Conservation (phyloP, 2,888 invertebrate species). For the Creontiades dilutus region DNA sequence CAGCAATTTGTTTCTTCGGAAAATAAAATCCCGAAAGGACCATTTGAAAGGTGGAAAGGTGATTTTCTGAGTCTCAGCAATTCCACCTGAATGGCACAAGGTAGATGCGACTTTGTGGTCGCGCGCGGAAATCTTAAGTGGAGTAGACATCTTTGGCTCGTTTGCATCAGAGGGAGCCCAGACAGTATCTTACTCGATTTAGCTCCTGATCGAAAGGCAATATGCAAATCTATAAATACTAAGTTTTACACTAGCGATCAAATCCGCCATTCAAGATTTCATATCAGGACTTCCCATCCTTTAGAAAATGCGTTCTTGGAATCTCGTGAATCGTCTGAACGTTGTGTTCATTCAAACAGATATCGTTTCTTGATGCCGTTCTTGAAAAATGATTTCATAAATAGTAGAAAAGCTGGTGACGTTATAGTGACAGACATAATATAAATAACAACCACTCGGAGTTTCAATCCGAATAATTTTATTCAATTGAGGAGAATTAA, state of each 20-base stretch:
- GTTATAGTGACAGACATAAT: too few species aligned
- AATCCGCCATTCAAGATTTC: slow-evolving; percentile 4
- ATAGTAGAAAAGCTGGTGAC: too few species aligned
- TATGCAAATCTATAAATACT: neutral
- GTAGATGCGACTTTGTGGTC: neutral
- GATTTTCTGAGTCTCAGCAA: neutral
- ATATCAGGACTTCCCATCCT: neutral
- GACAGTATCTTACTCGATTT: neutral
- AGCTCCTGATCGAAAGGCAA: neutral
- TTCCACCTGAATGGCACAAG: neutral
- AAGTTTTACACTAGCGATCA: neutral
- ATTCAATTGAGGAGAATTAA: too few species aligned
- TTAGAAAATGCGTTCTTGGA: too few species aligned
- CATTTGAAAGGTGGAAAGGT: neutral
- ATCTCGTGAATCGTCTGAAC: too few species aligned
- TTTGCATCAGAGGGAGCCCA: neutral
- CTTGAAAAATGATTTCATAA: too few species aligned
- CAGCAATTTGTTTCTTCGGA: neutral
- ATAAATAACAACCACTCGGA: too few species aligned
- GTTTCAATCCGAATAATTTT: too few species aligned
- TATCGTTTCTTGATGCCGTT: too few species aligned
- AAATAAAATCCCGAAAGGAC: neutral
- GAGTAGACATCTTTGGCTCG: neutral
- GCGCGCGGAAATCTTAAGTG: neutral
- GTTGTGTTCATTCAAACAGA: too few species aligned